Evolutionary conservation across 1,140 invertebrate genomes (phyloP).

Genomic region (Drosophila biarmipes): DNA sequence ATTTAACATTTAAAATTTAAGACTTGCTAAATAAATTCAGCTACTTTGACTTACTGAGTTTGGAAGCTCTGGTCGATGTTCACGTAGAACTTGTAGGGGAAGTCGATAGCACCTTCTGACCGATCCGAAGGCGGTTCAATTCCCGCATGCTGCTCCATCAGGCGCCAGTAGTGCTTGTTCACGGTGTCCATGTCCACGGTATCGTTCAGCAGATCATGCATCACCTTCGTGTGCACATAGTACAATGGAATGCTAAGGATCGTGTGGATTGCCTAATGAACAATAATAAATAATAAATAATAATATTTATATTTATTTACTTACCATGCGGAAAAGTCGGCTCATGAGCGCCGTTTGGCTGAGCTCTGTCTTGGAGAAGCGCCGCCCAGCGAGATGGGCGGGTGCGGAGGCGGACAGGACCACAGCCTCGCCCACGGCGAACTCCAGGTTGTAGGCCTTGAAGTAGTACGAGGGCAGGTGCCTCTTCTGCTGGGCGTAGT

Average conservation of each 20-base stretch:
- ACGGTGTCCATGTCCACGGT: slow-evolving; percentile 84
- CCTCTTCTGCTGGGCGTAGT: slow-evolving; percentile 89
- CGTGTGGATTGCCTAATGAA: slow-evolving; percentile 81
- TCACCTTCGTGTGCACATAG: slow-evolving; percentile 79
- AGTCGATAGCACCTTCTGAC: slow-evolving; percentile 87
- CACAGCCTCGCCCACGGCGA: slow-evolving; percentile 89
- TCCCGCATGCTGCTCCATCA: slow-evolving; percentile 86
- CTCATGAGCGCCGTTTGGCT: slow-evolving; percentile 62
- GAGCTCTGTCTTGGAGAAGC: slow-evolving; percentile 55
- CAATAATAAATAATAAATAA: no score
- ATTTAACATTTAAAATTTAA: not conserved
- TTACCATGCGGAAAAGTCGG: slow-evolving; percentile 86
- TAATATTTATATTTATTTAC: no score
- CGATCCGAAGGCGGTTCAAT: slow-evolving; percentile 86
- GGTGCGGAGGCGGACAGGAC: slow-evolving; percentile 87
- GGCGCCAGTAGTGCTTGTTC: slow-evolving; percentile 87
- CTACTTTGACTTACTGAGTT: slow-evolving; percentile 57
- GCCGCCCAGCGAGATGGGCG: slow-evolving; percentile 85
- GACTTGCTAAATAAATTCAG: rapidly evolving
- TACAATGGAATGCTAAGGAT: slow-evolving; percentile 73
- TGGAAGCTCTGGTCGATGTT: slow-evolving; percentile 76
- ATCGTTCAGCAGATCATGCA: slow-evolving; percentile 70
- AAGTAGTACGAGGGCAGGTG: slow-evolving; percentile 85
- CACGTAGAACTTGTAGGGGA: slow-evolving; percentile 85
- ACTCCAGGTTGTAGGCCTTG: slow-evolving; percentile 88